Conservation (phyloP, 2,888 invertebrate genomes). For the Perithous albicinctus region DNA sequence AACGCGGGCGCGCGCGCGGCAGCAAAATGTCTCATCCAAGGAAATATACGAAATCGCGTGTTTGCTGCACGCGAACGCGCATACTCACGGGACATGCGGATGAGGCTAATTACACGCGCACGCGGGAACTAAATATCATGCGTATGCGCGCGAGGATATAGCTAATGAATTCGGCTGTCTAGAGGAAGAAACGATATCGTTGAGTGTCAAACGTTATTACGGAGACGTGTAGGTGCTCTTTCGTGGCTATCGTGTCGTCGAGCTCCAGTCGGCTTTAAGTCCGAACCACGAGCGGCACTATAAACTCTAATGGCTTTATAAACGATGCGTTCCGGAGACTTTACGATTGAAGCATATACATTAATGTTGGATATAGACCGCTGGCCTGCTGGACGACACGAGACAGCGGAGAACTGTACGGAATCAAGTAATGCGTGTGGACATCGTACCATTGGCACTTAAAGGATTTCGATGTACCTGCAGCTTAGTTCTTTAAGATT, state of each 20-base stretch:
- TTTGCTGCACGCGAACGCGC: conserved; percentile 15
- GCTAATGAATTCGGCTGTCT: conserved; percentile 54
- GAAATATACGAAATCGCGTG: conserved; percentile 30
- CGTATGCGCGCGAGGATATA: conserved; percentile 7
- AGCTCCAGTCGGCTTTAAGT: neutral
- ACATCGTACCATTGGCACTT: neutral
- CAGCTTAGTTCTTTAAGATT: too few relatives aligned
- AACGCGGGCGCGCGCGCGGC: conserved; percentile 9
- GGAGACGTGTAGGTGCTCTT: conserved; percentile 9
- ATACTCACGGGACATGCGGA: neutral
- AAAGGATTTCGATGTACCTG: neutral
- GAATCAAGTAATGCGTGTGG: neutral
- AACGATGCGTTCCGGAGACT: conserved; percentile 63
- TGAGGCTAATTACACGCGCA: conserved; percentile 22
- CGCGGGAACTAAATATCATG: neutral
- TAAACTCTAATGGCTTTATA: conserved; percentile 67
- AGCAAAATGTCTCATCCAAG: conserved; percentile 11
- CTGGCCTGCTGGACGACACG: neutral
- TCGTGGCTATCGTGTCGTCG: conserved; percentile 14
- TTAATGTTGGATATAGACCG: neutral
- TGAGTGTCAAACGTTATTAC: conserved; percentile 57
- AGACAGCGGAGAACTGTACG: neutral
- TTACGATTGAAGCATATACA: conserved; percentile 55
- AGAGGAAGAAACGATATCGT: conserved; percentile 54
- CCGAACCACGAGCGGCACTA: conserved; percentile 29